Evolutionary conservation across 2,888 invertebrate species (phyloP).

Genomic region (Panorpa germanica): DNA sequence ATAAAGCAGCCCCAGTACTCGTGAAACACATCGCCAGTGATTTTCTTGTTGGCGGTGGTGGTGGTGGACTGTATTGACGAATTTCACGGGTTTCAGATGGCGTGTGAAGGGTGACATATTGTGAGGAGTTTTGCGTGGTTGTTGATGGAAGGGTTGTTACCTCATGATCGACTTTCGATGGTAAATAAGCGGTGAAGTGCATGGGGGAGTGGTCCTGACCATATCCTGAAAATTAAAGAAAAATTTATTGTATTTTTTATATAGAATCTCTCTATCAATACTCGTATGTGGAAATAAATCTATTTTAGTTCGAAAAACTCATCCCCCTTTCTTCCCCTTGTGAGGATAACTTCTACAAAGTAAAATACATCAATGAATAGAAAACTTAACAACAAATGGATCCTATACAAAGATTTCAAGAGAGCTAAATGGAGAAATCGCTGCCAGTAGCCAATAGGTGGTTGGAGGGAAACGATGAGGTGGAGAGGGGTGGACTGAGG

Average conservation of each 20-base stretch:
- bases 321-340: too few species aligned
- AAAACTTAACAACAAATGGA: too few species aligned
- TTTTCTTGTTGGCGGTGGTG: constrained; percentile 35
- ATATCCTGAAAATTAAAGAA: constrained; percentile 39
- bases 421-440: too few species aligned
- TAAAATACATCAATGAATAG: too few species aligned
- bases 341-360: too few species aligned
- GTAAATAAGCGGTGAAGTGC: constrained; percentile 58
- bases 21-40: constrained; percentile 70
- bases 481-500: too few species aligned
- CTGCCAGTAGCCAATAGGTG: too few species aligned
- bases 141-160: constrained; percentile 28
- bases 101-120: constrained; percentile 19
- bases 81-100: constrained; percentile 15
- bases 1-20: constrained; percentile 65
- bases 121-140: constrained; percentile 14
- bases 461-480: too few species aligned
- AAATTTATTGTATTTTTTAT: constrained; percentile 8
- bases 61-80: constrained; percentile 23
- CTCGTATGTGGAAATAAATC: too few species aligned
- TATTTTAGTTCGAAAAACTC: too few species aligned
- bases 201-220: constrained; percentile 59
- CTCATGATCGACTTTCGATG: constrained; percentile 38
- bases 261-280: too few species aligned
- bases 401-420: too few species aligned